Base-by-base conservation (phyloP, 2,113 vertebrate genomes). In the Theristicus caerulescens region DNA sequence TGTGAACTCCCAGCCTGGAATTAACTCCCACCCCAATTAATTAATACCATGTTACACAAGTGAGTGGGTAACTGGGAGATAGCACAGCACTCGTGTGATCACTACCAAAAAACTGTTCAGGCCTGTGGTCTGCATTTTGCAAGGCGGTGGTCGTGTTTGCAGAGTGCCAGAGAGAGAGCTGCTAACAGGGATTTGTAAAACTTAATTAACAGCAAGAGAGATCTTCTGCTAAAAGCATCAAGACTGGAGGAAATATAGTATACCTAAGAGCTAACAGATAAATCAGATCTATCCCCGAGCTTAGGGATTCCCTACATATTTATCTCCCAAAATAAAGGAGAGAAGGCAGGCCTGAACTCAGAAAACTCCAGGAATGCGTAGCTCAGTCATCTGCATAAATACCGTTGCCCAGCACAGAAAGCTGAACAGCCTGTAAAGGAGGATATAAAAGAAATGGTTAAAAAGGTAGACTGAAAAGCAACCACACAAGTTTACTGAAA, bases 21-120 rank as follows among this genome's bases (percentile, higher is more conserved):
- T 90, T 54, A 44, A 34, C 34, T 47, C 26, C 44, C 16, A 15
- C 5, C 10, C 6, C 49, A 40, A 13, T 42, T 44, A 80, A 80
- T 69, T n/a, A 77, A 52, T 7, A 46, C 9, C 4, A 0, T 22
- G 11, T 51, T 62, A 9, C 7, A 4, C 1, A 2, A 44, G 12
- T 4, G 32, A 67, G 7, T 36, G 27, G 29, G 7, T 57, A 57
- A 52, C 8, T 42, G 52, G 11, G 19, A 47, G n/a, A 20, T 11
- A 40, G 17, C 24, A 36, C 29, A 5, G 27, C 49, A 29, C 6
- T 17, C 2, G 1, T 13, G 46, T 16, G 20, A 51, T 59, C 12
- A 6, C 36, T 31, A 4, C 65, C 2, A 0, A 40, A 32, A 47
- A 52, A 4, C 19, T 32, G 19, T 31, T 19, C 34, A 58, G 17